These are phyloP conservation scores for Pseudochaenichthys georgianus DNA, from an alignment of 2,797 vertebrate genomes.

Conservation along the genomic window DNA sequence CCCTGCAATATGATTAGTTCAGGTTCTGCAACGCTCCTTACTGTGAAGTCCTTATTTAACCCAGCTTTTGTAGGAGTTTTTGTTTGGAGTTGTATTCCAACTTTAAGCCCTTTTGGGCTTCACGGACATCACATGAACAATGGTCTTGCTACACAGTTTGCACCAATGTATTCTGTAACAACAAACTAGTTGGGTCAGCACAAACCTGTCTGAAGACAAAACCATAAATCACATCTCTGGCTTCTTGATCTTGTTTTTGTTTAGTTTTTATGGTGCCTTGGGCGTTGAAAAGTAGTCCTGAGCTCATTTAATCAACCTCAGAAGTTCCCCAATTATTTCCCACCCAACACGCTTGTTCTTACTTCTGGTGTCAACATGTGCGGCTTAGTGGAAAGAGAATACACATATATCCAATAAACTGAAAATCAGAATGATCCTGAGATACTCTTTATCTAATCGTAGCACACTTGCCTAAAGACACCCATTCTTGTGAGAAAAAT, in stretches of 20 bases:
- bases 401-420: constrained; percentile 22
- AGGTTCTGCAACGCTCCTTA: constrained; percentile 3
- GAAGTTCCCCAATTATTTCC: neutral
- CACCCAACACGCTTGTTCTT: neutral
- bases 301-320: constrained; percentile 59
- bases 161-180: constrained; percentile 12
- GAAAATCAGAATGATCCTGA: constrained; percentile 24
- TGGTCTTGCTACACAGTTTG: neutral
- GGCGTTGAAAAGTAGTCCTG: constrained; percentile 31
- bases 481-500: neutral
- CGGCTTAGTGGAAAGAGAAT: neutral
- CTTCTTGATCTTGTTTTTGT: constrained; percentile 43
- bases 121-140: constrained; percentile 16
- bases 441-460: constrained; percentile 25
- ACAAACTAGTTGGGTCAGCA: constrained; percentile 50
- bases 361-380: constrained; percentile 4
- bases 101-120: constrained; percentile 9
- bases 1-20: constrained; percentile 13
- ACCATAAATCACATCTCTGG: constrained; percentile 52
- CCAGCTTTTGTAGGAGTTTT: neutral
- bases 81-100: constrained; percentile 8
- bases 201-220: constrained; percentile 34
- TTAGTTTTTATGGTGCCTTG: constrained; percentile 8
- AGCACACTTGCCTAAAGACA: constrained; percentile 6
- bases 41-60: neutral